Conservation (phyloP, 2,113 vertebrate genomes). For the Eonycteris spelaea region DNA sequence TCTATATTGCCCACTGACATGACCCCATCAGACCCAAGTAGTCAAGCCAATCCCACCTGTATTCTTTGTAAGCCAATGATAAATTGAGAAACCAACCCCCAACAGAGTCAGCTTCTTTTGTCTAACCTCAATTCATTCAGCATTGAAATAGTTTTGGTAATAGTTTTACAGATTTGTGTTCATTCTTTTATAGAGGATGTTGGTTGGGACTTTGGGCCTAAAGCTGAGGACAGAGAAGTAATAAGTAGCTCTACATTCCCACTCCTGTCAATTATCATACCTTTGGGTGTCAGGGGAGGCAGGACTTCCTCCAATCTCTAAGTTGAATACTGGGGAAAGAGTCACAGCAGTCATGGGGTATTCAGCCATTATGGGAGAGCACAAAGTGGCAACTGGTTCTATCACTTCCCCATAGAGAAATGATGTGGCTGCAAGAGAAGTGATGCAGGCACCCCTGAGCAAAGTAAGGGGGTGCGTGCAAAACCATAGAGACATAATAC, state of each 20-base stretch:
- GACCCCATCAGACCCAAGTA: neutral
- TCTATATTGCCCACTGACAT: neutral
- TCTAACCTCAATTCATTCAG: neutral
- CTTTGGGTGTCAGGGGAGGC: neutral
- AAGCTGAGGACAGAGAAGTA: slow-evolving; percentile 4
- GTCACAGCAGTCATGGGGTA: neutral
- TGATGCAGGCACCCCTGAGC: too few species aligned
- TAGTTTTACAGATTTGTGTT: slow-evolving; percentile 39
- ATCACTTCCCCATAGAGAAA: neutral
- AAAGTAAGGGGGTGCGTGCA: neutral
- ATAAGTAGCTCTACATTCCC: neutral
- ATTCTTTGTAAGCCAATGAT: slow-evolving; percentile 27
- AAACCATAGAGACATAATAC: neutral
- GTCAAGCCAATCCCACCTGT: neutral
- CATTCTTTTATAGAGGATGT: slow-evolving; percentile 21
- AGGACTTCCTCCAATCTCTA: neutral
- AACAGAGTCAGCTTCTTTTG: neutral
- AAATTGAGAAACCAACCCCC: slow-evolving; percentile 11
- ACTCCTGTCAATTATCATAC: neutral
- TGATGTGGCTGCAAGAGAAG: neutral
- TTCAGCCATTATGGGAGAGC: neutral
- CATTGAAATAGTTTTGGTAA: slow-evolving; percentile 14
- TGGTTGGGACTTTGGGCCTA: neutral
- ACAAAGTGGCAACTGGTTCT: neutral
- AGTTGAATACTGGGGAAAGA: neutral